A percentile compares a stretch with the other conserved stretches of the same genome.
phyloP scores from a whole-genome alignment of 2,113 vertebrate genomes.

The Paraplagusia blochii region DNA sequence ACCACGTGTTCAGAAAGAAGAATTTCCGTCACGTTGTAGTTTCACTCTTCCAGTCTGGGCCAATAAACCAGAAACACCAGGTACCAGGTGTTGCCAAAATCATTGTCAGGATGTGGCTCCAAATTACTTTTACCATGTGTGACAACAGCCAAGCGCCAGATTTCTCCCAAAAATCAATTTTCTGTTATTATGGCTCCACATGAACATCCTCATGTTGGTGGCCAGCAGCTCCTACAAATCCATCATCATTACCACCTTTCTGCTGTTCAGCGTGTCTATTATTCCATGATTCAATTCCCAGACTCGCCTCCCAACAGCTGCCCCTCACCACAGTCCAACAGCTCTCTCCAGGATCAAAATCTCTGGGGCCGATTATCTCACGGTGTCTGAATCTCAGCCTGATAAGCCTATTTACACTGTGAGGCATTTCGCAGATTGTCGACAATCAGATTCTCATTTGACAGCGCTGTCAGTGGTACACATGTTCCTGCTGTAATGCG shows the following conservation, averaged over 20 bases:
- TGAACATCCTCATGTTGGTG: neutral
- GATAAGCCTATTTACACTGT: constrained; percentile 8
- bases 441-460: neutral
- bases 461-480: too few species aligned
- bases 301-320: constrained; percentile 54
- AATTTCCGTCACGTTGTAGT: neutral
- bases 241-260: constrained; percentile 7
- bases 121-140: too few species aligned
- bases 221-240: neutral
- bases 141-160: too few species aligned
- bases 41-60: neutral
- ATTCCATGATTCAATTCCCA: constrained; percentile 35
- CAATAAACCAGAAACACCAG: neutral
- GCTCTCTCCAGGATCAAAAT: constrained; percentile 12
- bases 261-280: constrained; percentile 20
- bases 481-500: too few species aligned
- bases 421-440: constrained; percentile 15
- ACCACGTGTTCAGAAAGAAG: neutral
- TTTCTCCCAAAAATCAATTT: neutral
- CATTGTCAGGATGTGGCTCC: too few species aligned
- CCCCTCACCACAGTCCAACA: constrained; percentile 22
- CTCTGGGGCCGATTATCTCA: constrained; percentile 35
- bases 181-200: too few species aligned
- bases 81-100: too few species aligned
- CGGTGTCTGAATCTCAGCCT: neutral